Evolutionary conservation across 2,888 invertebrate genomes (phyloP), one percentile per base, ranked within the genome.

Genomic region (Thereva unica): DNA sequence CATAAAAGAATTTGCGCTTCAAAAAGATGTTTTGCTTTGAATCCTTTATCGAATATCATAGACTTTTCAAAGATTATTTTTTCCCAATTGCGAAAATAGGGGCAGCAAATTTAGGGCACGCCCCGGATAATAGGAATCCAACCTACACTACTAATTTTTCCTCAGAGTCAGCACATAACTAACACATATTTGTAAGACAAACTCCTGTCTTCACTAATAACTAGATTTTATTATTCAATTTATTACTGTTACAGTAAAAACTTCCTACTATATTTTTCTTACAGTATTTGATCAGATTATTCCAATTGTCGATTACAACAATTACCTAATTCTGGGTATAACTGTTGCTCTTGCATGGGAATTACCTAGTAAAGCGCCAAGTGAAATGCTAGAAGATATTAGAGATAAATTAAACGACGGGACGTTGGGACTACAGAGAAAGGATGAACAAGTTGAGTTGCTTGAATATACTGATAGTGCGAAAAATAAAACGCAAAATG

Each of bases 341-440:
- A 92, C 91, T 0, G 89, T 90, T 1, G 90, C 91, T 0, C 78
- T 92, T 72, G 91, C 92, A 2, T 92, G 88, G 85, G 88, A 90
- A 74, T 77, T 92, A 50, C 92, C 92, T 0, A 87, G 89, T 71
- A 86, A 87, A 69, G 86, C 82, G 4, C 78, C 80, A 4, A 79
- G 78, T 68, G 80, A 78, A 71, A 74, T 77, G 37, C 64, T 79
- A 0, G 74, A 76, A 12, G 76, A 79, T 67, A 64, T 80, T 2
- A 66, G 72, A 7, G 72, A 73, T 8, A 76, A 76, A 50, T 72
- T 80, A 8, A 71, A 75, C 5, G 78, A 78, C 12, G 80, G 78
- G 8, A 76, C 76, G 3, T 38, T 78, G 4, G 76, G 75, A 8
- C 53, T 70, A 1, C 41, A 23, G 2, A 66, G 72, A n/a, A 78